Conservation (phyloP, 2,888 invertebrate genomes). For the Sacculina carcini region DNA sequence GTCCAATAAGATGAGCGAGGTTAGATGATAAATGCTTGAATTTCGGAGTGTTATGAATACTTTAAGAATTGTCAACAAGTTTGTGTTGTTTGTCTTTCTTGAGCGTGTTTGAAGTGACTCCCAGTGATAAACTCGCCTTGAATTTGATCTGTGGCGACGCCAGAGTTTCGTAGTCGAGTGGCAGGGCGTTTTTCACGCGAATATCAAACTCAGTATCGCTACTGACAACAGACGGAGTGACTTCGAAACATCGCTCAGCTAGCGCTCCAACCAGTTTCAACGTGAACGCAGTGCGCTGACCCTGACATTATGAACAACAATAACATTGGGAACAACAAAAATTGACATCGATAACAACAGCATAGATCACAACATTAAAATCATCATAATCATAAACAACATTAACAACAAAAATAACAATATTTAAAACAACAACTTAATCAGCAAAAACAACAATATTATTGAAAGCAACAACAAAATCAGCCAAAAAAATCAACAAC, state of each 20-base stretch:
- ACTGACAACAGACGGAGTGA: constrained; percentile 54
- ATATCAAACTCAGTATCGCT: constrained; percentile 49
- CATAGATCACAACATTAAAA: not conserved
- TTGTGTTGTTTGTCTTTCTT: no score
- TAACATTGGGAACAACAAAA: not conserved
- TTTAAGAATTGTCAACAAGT: no score
- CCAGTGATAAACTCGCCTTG: no score
- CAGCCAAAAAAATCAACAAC: not conserved
- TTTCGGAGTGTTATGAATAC: no score
- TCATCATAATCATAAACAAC: not conserved
- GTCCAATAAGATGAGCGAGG: no score
- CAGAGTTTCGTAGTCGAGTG: constrained; percentile 58
- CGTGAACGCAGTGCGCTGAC: constrained; percentile 57
- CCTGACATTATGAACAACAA: constrained; percentile 19
- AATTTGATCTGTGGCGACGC: constrained; percentile 35
- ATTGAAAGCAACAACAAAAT: not conserved
- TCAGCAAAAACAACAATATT: not conserved
- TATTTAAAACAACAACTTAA: not conserved
- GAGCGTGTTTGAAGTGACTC: no score
- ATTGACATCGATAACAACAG: not conserved
- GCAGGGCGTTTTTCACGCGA: constrained; percentile 47
- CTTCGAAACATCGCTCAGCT: constrained; percentile 46
- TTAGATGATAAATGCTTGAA: no score
- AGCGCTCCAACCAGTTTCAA: constrained; percentile 48
- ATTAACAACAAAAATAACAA: not conserved